Base-by-base conservation (phyloP, 2,888 invertebrate species). In the Ichneumon xanthorius region DNA sequence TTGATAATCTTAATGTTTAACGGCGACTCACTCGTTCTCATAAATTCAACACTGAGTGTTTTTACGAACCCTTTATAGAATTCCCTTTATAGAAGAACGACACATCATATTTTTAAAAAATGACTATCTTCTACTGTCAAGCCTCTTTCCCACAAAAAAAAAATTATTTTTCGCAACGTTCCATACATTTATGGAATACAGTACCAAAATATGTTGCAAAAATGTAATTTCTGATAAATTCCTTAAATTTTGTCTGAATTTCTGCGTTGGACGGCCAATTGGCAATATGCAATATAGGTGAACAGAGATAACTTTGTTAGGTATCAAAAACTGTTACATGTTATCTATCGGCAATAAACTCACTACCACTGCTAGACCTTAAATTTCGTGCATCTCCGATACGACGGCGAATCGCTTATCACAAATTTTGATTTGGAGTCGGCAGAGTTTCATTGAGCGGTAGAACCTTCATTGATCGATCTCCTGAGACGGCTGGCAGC, bases 381-480 rank as follows among this genome's bases (percentile, higher is more conserved):
- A 16, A 4, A 48, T 48, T 48, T 48, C 4, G 14, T 16, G 0
- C 45, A 48, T 48, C 40, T 40, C 40, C 40, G 11, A 26, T 61
- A 30, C 14, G 30, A 4, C 37, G n/a, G 19, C 19, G 19, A 19
- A 40, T n/a, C 0, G 30, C 7, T 14, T 63, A 63, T 22, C 5
- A 4, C 1, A 40, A n/a, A 19, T n/a, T 19, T 67, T 67, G 14
- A 67, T 67, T 40, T 40, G 19, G 4, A 4, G 11, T 11, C 40
- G 19, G 19, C 1, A 40, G 37, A 19, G n/a, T n/a, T 67, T 67
- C 67, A 67, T 67, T 19, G 40, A 40, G 67, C 16, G 33, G 16
- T 45, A 45, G 63, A 33, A 33, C 30, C 55, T n/a, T 53, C 73
- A 53, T 82, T 82, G 75, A 82, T 85, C 85, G 85, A 85, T 85